Base-by-base conservation (phyloP, 2,113 vertebrate species). In the Cebus imitator region DNA sequence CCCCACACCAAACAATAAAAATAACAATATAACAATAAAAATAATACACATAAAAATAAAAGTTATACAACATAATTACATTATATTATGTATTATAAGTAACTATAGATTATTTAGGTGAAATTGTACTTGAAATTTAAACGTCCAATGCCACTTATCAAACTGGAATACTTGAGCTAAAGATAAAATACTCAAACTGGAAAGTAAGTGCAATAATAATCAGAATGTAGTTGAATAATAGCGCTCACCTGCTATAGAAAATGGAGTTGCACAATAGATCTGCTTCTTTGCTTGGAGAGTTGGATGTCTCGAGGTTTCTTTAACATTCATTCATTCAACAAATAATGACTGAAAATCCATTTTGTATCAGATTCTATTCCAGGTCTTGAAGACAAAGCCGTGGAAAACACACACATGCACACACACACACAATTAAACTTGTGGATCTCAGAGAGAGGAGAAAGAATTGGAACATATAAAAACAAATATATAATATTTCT, bases 121-220 rank as follows among this genome's bases (percentile, higher is more conserved):
- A 35, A 35, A 68, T 30, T 72, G 14, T 32, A 30, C 32, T 94
- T 91, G 43, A 76, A 89, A 73, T 96, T 89, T 72, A 85, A 97
- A 52, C 76, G 23, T 76, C 32, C n/a, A 70, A 6, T 43, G n/a
- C 3, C 80, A 8, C 72, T 93, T 86, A 73, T 55, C 9, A 50
- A 88, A 84, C 43, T 90, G 17, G 27, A 85, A 76, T 78, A 85
- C 25, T 17, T 17, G 43, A 95, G 12, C 35, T 97, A 76, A 83
- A 94, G 73, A 75, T 84, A 93, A 96, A 96, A 76, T 85, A 91
- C 6, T 91, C 11, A 83, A 95, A 70, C 20, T 86, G 8, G 61
- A 79, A 48, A 85, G 61, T 78, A 93, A 37, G 84, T 73, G 2
- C 16, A 25, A 27, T 45, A 79, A 73, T 91, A 88, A 73, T 18